Base-by-base conservation (phyloP, 2,113 vertebrate genomes). In the Poecile atricapillus region DNA sequence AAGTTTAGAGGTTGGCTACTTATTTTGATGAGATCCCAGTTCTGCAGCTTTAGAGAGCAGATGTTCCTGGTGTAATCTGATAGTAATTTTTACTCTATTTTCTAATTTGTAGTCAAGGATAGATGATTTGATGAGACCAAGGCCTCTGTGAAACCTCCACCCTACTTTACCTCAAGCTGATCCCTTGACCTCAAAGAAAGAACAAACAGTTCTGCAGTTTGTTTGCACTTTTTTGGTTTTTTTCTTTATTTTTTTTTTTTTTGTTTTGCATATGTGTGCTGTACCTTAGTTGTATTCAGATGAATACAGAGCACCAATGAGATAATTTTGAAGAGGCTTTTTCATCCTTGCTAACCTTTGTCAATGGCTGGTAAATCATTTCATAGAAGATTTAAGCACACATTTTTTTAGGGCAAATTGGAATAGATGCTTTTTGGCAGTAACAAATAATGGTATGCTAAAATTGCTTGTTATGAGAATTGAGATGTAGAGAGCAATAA, bases 61-160 rank as follows among this genome's bases (percentile, higher is more conserved):
- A 94, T 97, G 93, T 95, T 95, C 68, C 74, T 95, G 64, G 59
- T 90, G 94, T 95, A 89, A 91, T 90, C 44, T 69, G 94, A 97
- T 95, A 83, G 64, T 60, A 87, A 52, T 97, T 96, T 96, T 91
- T 65, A 84, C 63, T 89, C 49, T 81, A 13, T 93, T 98, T 97
- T 90, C 83, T 95, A 95, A 97, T 93, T 73, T 85, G 41, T 90
- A 80, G 77, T 67, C 90, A 90, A 97, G 96, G 93, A 95, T 71
- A 95, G 89, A 96, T 93, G 65, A 81, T 94, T 96, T 97, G 96
- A 95, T 94, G 91, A 97, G 92, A 96, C 80, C 83, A 95, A 84
- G 73, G 63, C 81, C 87, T 96, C 88, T 89, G 43, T 95, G 53
- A 96, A 94, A 63, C 74, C 65, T 69, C 59, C 50, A 64, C 28